Conservation (phyloP, 2,888 invertebrate genomes). For the Tupiocoris notatus region DNA sequence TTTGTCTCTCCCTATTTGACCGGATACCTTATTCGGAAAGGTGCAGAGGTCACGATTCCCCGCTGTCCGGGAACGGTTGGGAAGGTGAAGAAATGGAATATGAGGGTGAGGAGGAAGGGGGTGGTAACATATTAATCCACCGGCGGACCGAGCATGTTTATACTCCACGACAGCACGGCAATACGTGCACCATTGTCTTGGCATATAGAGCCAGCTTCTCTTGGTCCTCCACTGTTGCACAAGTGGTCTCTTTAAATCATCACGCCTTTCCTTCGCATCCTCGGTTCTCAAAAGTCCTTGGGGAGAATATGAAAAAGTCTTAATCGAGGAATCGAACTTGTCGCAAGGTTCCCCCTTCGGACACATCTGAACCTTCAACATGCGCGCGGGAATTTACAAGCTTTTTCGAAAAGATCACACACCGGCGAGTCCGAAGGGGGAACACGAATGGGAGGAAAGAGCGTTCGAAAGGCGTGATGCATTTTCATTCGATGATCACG, state of each 20-base stretch:
- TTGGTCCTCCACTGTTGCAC: conserved; percentile 26
- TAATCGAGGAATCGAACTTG: conserved; percentile 11
- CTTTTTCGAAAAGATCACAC: conserved; percentile 9
- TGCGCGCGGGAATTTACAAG: conserved; percentile 1
- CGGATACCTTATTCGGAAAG: conserved; percentile 24
- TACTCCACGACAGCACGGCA: conserved; percentile 40
- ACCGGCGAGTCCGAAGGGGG: not conserved
- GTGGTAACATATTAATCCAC: conserved; percentile 41
- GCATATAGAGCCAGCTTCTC: conserved; percentile 8
- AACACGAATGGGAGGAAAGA: not conserved
- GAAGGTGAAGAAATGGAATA: not conserved
- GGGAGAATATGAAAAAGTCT: conserved; percentile 34
- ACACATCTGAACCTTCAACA: conserved; percentile 11
- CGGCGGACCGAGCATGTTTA: conserved; percentile 35
- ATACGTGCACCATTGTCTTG: conserved; percentile 43
- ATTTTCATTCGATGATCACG: conserved; percentile 32
- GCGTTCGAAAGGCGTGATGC: conserved; percentile 15
- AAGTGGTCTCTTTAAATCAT: conserved; percentile 38
- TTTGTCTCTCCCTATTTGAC: not conserved
- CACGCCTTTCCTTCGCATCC: conserved; percentile 33
- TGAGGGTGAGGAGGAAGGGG: conserved; percentile 14
- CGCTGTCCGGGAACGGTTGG: not conserved
- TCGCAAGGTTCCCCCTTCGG: not conserved
- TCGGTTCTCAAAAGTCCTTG: not conserved
- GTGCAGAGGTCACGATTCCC: conserved; percentile 35